Conservation (phyloP, 1,140 invertebrate species). For the Drosophila jambulina region DNA sequence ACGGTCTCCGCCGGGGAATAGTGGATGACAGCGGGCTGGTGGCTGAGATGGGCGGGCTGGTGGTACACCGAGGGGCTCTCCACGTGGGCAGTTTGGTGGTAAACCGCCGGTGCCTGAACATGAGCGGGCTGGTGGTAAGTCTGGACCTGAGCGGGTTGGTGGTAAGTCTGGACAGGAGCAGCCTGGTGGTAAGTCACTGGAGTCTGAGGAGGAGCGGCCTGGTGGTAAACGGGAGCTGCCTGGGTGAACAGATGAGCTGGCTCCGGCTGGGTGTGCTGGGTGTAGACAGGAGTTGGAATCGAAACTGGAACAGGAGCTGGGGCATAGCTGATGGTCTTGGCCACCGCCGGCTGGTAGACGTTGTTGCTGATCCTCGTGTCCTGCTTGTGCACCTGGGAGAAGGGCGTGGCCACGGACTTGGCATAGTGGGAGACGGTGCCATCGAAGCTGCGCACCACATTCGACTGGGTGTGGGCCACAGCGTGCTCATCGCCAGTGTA, state of each 20-base stretch:
- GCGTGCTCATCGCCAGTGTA: constrained; percentile 84
- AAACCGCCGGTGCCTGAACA: constrained; percentile 55
- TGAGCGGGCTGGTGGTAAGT: constrained; percentile 47
- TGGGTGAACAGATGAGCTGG: constrained; percentile 34
- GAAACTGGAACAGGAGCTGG: constrained; percentile 55
- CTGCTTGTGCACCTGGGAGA: constrained; percentile 88
- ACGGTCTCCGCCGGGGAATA: constrained; percentile 86
- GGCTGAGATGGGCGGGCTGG: constrained; percentile 33
- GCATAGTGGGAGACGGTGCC: constrained; percentile 88
- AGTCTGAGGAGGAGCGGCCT: constrained; percentile 14
- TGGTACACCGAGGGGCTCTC: constrained; percentile 19
- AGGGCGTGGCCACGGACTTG: constrained; percentile 88
- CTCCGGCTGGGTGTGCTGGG: constrained; percentile 11
- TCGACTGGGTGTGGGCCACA: constrained; percentile 87
- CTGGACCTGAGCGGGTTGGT: constrained; percentile 36
- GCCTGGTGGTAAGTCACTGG: constrained; percentile 59
- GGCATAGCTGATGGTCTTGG: constrained; percentile 79
- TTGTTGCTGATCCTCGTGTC: constrained; percentile 88
- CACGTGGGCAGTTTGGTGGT: constrained; percentile 48
- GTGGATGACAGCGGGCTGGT: constrained; percentile 73
- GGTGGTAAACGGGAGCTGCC: constrained; percentile 42
- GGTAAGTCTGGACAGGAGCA: constrained; percentile 22
- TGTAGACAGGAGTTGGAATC: constrained; percentile 54
- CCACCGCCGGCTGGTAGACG: constrained; percentile 84
- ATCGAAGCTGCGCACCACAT: constrained; percentile 86